Percentiles rank a stretch among this genome's conserved stretches.
Evolutionary conservation across 2,888 invertebrate genomes (phyloP).

Genomic region (Trichogramma evanescens): DNA sequence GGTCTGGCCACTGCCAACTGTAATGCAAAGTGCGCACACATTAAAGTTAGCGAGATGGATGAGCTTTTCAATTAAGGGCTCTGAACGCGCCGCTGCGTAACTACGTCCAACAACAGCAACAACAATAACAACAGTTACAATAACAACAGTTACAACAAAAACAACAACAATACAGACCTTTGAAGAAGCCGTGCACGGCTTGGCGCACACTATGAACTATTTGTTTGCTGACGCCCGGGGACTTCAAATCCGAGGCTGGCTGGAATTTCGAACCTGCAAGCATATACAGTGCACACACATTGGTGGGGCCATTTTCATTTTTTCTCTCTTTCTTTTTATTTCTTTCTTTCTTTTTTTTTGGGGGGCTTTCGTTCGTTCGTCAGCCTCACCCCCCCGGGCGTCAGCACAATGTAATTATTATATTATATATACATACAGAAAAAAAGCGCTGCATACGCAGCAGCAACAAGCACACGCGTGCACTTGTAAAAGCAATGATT

Average conservation of each 20-base stretch:
- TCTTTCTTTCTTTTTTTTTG: too few species aligned
- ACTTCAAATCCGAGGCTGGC: constrained; percentile 22
- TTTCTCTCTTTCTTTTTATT: not conserved
- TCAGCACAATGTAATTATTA: too few species aligned
- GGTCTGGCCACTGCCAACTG: constrained; percentile 39
- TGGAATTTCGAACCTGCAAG: constrained; percentile 30
- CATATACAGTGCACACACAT: too few species aligned
- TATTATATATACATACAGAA: too few species aligned
- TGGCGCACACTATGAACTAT: constrained; percentile 27
- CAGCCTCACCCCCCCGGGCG: too few species aligned
- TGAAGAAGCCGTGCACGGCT: constrained; percentile 26
- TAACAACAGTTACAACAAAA: not conserved
- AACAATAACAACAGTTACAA: not conserved
- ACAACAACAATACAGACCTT: constrained; percentile 26
- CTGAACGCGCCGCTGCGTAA: too few species aligned
- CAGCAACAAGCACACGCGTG: too few species aligned
- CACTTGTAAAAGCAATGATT: too few species aligned
- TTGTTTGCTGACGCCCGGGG: constrained; percentile 33
- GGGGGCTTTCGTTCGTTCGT: too few species aligned
- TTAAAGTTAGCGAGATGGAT: too few species aligned
- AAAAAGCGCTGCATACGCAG: too few species aligned
- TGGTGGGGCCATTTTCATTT: not conserved
- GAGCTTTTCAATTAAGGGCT: too few species aligned
- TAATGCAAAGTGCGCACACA: constrained; percentile 19
- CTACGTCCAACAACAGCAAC: not conserved